These are phyloP conservation scores for Aphodius granarius DNA, from an alignment of 2,888 invertebrate species.

Conservation along the genomic window DNA sequence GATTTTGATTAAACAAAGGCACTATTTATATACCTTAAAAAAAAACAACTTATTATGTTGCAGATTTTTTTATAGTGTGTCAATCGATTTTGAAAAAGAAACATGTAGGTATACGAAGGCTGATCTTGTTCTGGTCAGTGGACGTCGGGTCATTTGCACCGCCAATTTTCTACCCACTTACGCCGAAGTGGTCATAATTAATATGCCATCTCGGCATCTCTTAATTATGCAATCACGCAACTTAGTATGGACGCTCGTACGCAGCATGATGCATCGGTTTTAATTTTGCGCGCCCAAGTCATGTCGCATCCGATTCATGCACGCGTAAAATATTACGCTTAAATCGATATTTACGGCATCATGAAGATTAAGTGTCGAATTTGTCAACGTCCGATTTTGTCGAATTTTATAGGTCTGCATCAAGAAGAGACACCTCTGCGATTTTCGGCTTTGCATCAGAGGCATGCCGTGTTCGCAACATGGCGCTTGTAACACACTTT, in stretches of 20 bases:
- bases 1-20: background rate
- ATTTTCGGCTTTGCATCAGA: background rate
- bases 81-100: too few species aligned
- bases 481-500: background rate
- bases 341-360: conserved; percentile 12
- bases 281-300: background rate
- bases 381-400: conserved; percentile 4
- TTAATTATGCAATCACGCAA: background rate
- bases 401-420: background rate
- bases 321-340: conserved; percentile 5
- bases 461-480: background rate
- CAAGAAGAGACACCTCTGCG: background rate
- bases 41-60: too few species aligned
- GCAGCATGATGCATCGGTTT: background rate
- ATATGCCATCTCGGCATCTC: background rate
- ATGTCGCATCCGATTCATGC: conserved; percentile 3
- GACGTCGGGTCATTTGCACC: background rate
- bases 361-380: conserved; percentile 12
- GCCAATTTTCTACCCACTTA: background rate
- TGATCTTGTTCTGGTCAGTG: background rate
- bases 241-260: background rate
- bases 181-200: background rate
- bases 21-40: too few species aligned
- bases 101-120: background rate
- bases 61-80: too few species aligned